These are phyloP conservation scores for Eira barbara DNA, from an alignment of 2,113 vertebrate species.

Conservation along the genomic window DNA sequence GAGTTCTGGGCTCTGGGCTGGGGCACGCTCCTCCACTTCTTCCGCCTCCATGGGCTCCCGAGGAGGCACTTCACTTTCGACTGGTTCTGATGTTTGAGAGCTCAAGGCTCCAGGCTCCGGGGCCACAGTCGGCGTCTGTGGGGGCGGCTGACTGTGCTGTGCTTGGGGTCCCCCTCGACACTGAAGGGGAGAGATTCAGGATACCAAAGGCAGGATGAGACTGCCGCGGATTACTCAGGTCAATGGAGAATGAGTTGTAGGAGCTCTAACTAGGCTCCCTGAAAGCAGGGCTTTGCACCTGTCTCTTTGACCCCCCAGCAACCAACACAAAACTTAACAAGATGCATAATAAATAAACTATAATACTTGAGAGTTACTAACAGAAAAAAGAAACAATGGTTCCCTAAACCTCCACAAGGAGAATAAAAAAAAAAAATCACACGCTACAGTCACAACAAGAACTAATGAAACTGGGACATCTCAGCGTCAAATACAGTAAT, in stretches of 20 bases:
- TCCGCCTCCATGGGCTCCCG: slow-evolving; percentile 80
- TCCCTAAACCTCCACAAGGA: neutral
- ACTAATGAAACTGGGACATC: neutral
- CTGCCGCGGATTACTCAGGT: neutral
- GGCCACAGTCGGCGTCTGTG: neutral
- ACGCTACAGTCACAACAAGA: neutral
- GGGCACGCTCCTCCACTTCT: slow-evolving; percentile 68
- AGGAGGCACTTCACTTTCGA: slow-evolving; percentile 31
- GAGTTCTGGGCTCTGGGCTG: slow-evolving; percentile 60
- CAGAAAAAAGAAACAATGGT: fast-evolving
- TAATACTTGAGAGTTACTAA: neutral
- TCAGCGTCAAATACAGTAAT: neutral
- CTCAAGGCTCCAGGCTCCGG: slow-evolving; percentile 51
- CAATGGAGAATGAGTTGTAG: neutral
- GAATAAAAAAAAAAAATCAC: neutral
- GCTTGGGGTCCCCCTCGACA: slow-evolving; percentile 62
- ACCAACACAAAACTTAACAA: neutral
- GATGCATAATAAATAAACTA: fast-evolving
- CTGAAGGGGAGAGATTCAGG: slow-evolving; percentile 34
- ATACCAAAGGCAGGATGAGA: slow-evolving; percentile 39
- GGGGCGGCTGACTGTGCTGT: slow-evolving; percentile 49
- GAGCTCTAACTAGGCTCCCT: neutral
- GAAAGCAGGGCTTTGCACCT: neutral
- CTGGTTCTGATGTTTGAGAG: slow-evolving; percentile 52
- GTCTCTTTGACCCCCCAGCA: neutral